Conservation (phyloP, 2,888 invertebrate genomes). For the Macropis europaea region DNA sequence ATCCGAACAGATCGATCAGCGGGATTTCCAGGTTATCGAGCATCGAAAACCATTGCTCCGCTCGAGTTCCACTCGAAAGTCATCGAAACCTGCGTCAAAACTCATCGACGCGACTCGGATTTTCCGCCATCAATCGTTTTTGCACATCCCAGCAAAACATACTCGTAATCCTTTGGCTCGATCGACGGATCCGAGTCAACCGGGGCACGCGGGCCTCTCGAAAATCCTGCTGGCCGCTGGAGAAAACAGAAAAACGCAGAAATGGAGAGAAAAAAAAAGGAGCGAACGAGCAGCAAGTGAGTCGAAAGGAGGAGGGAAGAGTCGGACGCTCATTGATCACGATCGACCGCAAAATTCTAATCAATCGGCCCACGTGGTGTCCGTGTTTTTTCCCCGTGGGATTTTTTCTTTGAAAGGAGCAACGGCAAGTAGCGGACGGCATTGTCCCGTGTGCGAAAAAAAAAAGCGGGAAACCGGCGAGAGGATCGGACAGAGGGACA, state of each 20-base stretch:
- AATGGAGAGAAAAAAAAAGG: neutral
- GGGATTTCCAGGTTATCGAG: too few relatives aligned
- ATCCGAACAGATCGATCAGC: too few relatives aligned
- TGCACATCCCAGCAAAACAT: too few relatives aligned
- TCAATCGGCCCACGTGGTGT: conserved; percentile 6
- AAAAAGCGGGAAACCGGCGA: neutral
- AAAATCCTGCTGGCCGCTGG: neutral
- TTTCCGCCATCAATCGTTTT: too few relatives aligned
- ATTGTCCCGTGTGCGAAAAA: neutral
- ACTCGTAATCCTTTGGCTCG: too few relatives aligned
- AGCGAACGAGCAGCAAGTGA: too few relatives aligned
- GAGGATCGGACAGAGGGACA: neutral
- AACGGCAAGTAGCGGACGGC: conserved; percentile 18
- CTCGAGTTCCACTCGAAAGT: too few relatives aligned
- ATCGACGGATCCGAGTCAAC: neutral
- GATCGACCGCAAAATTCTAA: conserved; percentile 34
- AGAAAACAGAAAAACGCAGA: neutral
- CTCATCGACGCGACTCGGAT: too few relatives aligned
- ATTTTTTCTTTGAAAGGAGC: conserved; percentile 18
- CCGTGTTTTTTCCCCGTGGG: neutral
- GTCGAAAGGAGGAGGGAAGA: too few relatives aligned
- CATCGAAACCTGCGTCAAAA: too few relatives aligned
- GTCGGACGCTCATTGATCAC: conserved; percentile 27
- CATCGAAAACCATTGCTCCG: too few relatives aligned
- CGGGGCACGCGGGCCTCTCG: neutral